Conservation (phyloP, 1,140 invertebrate genomes). For the Chironomus tepperi region DNA sequence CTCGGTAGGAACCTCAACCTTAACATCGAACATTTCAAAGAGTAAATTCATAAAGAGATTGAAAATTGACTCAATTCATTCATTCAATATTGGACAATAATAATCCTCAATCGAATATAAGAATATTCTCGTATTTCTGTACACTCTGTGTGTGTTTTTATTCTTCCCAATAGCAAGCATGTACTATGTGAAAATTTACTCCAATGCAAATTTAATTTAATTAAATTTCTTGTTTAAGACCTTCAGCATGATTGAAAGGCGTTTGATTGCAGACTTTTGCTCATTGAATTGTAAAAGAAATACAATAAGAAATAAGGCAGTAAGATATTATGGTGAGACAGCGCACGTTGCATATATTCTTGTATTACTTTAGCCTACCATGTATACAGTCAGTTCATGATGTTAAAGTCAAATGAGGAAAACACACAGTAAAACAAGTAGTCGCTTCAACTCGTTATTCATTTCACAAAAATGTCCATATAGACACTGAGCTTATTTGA, state of each 20-base stretch:
- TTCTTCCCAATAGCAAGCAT: not conserved
- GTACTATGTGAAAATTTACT: slow-evolving; percentile 14
- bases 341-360: not conserved
- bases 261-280: slow-evolving; percentile 20
- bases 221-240: slow-evolving; percentile 22
- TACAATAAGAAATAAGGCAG: not conserved
- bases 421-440: slow-evolving; percentile 11
- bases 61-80: no score
- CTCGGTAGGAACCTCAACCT: no score
- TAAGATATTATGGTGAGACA: not conserved
- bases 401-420: not conserved
- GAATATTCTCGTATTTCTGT: not conserved
- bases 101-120: slow-evolving; percentile 2
- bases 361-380: not conserved
- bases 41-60: no score
- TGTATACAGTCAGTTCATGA: not conserved
- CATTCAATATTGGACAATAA: not conserved
- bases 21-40: no score
- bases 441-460: slow-evolving; percentile 20
- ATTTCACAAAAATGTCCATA: slow-evolving; percentile 14
- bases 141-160: not conserved
- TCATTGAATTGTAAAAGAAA: slow-evolving; percentile 7
- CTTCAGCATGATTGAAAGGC: slow-evolving; percentile 22
- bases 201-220: slow-evolving; percentile 23
- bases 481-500: slow-evolving; percentile 7